phyloP scores from a whole-genome alignment of 2,113 vertebrate genomes.

The Phalacrocorax aristotelis region DNA sequence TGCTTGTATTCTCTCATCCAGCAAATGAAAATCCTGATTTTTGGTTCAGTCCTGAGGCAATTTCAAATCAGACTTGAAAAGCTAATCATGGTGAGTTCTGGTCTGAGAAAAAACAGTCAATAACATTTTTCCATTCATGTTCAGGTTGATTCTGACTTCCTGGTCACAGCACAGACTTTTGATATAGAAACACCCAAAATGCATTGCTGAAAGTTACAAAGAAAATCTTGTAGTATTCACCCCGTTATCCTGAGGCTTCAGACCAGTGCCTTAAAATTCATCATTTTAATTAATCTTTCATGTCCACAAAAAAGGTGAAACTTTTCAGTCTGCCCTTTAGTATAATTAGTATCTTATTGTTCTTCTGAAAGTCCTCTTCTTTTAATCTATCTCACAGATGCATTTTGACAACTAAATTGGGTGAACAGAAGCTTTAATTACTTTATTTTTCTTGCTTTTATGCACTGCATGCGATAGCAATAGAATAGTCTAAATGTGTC shows the following conservation, averaged over 20 bases:
- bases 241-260: not conserved
- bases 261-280: not conserved
- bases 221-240: not conserved
- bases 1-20: not conserved
- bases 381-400: not conserved
- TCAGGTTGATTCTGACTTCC: not conserved
- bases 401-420: constrained; percentile 11
- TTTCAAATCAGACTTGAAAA: not conserved
- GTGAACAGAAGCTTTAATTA: constrained; percentile 32
- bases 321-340: not conserved
- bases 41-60: not conserved
- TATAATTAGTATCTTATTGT: not conserved
- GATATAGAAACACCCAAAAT: not conserved
- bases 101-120: not conserved
- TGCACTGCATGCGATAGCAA: not conserved
- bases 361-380: not conserved
- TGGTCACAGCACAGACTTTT: not conserved
- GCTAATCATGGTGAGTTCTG: not conserved
- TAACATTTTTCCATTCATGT: not conserved
- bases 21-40: not conserved
- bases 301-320: constrained; percentile 1
- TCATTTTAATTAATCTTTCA: not conserved
- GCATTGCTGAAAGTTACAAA: not conserved
- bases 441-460: constrained; percentile 32
- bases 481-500: not conserved